Percentiles rank a stretch among this genome's conserved stretches.
Evolutionary conservation across 1,140 invertebrate genomes (phyloP).

Genomic region (Lepidurus couesii): DNA sequence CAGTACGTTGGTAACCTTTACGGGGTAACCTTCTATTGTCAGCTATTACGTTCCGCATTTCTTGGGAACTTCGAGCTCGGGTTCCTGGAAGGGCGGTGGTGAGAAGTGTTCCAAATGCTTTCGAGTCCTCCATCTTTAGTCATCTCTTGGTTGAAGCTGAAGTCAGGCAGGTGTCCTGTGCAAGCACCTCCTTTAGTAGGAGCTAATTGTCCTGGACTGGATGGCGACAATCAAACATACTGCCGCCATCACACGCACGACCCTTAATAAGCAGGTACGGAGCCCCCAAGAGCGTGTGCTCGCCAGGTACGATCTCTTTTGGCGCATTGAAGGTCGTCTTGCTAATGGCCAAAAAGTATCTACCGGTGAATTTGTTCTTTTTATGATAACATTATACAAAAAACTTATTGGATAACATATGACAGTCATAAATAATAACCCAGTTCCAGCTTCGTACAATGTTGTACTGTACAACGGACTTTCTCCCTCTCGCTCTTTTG

Average conservation of each 20-base stretch:
- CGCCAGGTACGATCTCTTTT: not conserved
- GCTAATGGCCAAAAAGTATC: not conserved
- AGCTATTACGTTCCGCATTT: not conserved
- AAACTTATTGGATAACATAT: no score
- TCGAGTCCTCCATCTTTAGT: no score
- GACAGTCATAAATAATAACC: no score
- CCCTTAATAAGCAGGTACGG: not conserved
- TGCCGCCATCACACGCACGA: not conserved
- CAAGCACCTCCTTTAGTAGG: not conserved
- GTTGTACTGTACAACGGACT: no score
- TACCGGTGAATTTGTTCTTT: no score
- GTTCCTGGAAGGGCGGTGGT: not conserved
- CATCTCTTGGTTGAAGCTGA: no score
- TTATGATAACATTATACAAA: no score
- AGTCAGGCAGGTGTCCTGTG: not conserved
- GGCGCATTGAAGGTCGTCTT: not conserved
- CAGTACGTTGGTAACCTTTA: constrained; percentile 1
- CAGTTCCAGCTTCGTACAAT: no score
- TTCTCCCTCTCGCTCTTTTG: no score
- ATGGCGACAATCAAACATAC: not conserved
- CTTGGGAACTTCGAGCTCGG: not conserved
- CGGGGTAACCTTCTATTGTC: not conserved
- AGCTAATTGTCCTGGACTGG: not conserved
- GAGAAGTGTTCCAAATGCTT: not conserved
- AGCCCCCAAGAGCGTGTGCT: not conserved